Percentiles rank a stretch among this genome's conserved stretches.
Conservation (phyloP, 2,113 vertebrate genomes). For the Uria lomvia region DNA sequence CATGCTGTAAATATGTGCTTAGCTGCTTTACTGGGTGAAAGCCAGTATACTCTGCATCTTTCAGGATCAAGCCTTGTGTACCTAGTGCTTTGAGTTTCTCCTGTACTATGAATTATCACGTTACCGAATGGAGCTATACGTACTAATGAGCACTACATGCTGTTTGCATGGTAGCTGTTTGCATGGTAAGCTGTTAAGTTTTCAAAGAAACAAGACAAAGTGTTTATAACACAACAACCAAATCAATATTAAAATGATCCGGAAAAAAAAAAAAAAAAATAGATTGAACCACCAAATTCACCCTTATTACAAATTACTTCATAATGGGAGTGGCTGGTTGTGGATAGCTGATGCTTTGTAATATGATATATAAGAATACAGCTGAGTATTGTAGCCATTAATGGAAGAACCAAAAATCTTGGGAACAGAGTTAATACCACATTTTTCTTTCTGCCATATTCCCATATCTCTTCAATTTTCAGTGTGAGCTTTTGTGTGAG, state of each 20-base stretch:
- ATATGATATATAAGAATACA: background rate
- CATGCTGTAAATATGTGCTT: background rate
- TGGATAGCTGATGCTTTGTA: background rate
- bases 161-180: background rate
- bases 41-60: background rate
- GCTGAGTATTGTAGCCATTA: background rate
- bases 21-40: background rate
- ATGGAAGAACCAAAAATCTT: background rate
- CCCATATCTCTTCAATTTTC: background rate
- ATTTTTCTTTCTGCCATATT: background rate
- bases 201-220: background rate
- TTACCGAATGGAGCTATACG: background rate
- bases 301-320: background rate
- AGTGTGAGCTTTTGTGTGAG: background rate
- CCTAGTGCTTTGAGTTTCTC: background rate
- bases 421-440: background rate
- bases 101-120: rapidly evolving
- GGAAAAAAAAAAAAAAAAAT: background rate
- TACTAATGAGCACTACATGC: background rate
- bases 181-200: background rate
- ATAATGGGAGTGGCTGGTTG: background rate
- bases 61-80: background rate
- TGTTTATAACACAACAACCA: background rate
- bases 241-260: background rate
- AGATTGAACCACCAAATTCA: background rate